Base-by-base conservation (phyloP, 1,140 invertebrate genomes). In the Melipona quadrifasciata region DNA sequence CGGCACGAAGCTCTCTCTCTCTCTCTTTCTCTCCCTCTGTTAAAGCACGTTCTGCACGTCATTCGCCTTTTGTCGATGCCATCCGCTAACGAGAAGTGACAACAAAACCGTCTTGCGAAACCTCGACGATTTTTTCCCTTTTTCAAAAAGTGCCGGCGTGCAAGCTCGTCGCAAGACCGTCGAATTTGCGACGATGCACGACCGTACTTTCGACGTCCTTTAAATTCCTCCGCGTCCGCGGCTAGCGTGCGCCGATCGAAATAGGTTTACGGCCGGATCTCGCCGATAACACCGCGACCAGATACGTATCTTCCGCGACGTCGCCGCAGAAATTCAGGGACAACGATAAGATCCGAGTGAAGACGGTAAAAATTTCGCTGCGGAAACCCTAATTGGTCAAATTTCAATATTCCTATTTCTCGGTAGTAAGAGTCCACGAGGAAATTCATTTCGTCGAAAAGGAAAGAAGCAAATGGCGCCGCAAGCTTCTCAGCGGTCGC, bases 211-310 rank as follows among this genome's bases (percentile, higher is more conserved):
- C 16, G 12, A 21, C 16, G 24, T 21, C 8, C 8, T 1, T n/a
- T 19, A 2, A 24, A 34, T 80, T 68, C 57, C 55, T 83, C 83
- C 72, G 64, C 55, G 57, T 68, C 34, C 47, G 34, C 65, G 39
- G 55, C 70, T 55, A n/a, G 70, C 77, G 70, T 74, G 61, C 80
- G 71, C 51, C 70, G 11, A 71, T 61, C 47, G 80, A 74, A 84
- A 85, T 80, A 61, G 74, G 58, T 85, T 87, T 67, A 68, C 86
- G 72, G 58, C 53, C 86, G 55, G 51, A 75, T 73, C 65, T 61
- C 58, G 58, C 67, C 58, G 76, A 87, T 75, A 80, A 27, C 57
- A 57, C 80, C 53, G 58, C 76, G 58, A 80, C 61, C 76, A 53
- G 80, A 77, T 81, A 78, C 82, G 67, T 76, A 74, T 70, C 39